Evolutionary conservation across 2,113 vertebrate species (phyloP).

Genomic region (Tachysurus fulvidraco): DNA sequence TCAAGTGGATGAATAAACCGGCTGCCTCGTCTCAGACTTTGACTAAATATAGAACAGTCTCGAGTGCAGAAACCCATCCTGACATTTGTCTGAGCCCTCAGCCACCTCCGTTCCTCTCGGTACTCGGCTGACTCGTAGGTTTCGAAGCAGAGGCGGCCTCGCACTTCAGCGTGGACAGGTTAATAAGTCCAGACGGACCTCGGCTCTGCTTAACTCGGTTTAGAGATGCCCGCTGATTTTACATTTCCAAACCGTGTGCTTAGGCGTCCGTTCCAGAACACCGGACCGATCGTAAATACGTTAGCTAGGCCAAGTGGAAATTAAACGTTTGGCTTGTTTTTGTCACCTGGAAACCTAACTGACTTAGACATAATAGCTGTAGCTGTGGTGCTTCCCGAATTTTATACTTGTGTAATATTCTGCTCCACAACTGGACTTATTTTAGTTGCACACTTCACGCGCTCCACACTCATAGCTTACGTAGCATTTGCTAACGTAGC

Average conservation of each 20-base stretch:
- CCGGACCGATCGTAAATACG: not conserved
- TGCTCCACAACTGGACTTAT: too few relatives aligned
- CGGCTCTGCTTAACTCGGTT: not conserved
- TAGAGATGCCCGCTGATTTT: not conserved
- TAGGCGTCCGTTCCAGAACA: not conserved
- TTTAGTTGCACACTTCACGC: too few relatives aligned
- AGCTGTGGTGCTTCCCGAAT: not conserved
- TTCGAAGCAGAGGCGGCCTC: not conserved
- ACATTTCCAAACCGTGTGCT: not conserved
- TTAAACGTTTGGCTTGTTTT: not conserved
- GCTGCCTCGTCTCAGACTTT: slow-evolving; percentile 24
- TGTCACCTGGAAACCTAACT: not conserved
- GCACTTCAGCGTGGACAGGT: not conserved
- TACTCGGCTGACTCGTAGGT: slow-evolving; percentile 9
- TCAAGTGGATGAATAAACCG: slow-evolving; percentile 40
- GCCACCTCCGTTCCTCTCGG: slow-evolving; percentile 4
- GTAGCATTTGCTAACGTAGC: too few relatives aligned
- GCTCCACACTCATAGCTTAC: too few relatives aligned
- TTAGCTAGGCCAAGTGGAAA: not conserved
- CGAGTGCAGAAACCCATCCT: slow-evolving; percentile 26
- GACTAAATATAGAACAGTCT: slow-evolving; percentile 47
- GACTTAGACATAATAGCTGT: not conserved
- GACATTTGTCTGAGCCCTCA: slow-evolving; percentile 3
- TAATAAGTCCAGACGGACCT: not conserved
- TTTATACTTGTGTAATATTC: too few relatives aligned